These are phyloP conservation scores for Conops quadrifasciatus DNA, from an alignment of 2,888 invertebrate genomes.

Conservation along the genomic window DNA sequence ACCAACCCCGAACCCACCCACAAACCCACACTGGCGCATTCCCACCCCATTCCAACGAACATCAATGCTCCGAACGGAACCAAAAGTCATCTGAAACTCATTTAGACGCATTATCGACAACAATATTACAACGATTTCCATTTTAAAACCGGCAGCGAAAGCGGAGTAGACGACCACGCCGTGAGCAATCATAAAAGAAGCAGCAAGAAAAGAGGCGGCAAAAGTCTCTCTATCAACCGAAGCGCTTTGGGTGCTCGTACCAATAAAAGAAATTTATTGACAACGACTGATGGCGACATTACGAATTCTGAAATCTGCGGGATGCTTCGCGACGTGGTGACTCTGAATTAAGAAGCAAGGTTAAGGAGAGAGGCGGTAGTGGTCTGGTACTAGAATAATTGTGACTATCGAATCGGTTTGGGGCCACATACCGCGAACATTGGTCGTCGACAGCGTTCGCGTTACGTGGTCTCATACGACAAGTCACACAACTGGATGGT, in stretches of 20 bases:
- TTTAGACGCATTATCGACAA: conserved; percentile 33
- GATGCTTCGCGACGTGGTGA: conserved; percentile 1
- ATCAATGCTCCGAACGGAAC: conserved; percentile 8
- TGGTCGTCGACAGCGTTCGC: not conserved
- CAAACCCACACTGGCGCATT: not conserved
- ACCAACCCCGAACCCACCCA: not conserved
- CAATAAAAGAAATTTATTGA: conserved; percentile 31
- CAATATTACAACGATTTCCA: conserved; percentile 32
- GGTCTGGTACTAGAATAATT: too few relatives aligned
- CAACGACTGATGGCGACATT: conserved; percentile 28
- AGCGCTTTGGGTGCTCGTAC: conserved; percentile 5
- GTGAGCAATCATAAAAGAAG: not conserved
- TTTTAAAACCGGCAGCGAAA: conserved; percentile 16
- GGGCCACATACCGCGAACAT: not conserved
- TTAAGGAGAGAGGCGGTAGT: not conserved
- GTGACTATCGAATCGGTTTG: too few relatives aligned
- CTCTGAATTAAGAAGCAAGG: conserved; percentile 7
- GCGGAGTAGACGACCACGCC: not conserved
- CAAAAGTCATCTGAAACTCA: conserved; percentile 35
- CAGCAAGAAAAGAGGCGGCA: not conserved
- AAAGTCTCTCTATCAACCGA: not conserved
- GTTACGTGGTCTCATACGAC: conserved; percentile 8
- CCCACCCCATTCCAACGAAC: conserved; percentile 8
- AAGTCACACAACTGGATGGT: not conserved
- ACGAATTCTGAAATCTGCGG: conserved; percentile 27